Evolutionary conservation across 2,113 vertebrate species (phyloP), one percentile per base, ranked within the genome.

Genomic region (Collichthys lucidus): DNA sequence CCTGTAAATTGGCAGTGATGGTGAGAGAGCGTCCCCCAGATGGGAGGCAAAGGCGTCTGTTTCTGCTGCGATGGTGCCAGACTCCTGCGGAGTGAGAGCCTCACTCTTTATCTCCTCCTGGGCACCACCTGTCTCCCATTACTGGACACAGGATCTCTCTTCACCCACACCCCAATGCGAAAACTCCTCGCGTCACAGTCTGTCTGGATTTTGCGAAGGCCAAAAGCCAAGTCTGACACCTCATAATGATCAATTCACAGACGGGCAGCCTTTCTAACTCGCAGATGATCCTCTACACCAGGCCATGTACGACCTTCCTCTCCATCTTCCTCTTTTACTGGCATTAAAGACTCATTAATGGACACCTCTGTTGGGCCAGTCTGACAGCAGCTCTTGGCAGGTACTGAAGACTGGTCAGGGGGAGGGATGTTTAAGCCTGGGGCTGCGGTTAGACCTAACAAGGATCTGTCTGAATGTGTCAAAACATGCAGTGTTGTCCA

Each of bases 71-170:
- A 86, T 76, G 72, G 72, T 90, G 92, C 92, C 91, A 92, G 89
- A 71, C 77, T 90, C 91, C 87, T 82, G 88, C 63, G 73, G 88
- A 87, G 88, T 77, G 78, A 89, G 74, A 90, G 86, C 80, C 86
- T 90, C 67, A 55, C 86, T 89, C 86, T 92, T 93, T 88, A 92
- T 90, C 89, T 86, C 93, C 88, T 91, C 88, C 90, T 82, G 80
- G 85, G 88, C 85, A 85, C 91, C 92, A 94, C 90, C 93, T 94
- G 94, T 91, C 88, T 88, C 79, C 81, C 79, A 91, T 91, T 93
- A 93, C 84, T 72, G 77, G 77, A 77, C 80, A 88, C 73, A 46
- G 59, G 70, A 87, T 80, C 74, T 86, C 74, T 86, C 82, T 77
- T 74, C 79, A 77, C 79, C 59, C 74, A 59, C 71, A 56, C 55